Conservation (phyloP, 2,113 vertebrate genomes). For the Capreolus pygargus region DNA sequence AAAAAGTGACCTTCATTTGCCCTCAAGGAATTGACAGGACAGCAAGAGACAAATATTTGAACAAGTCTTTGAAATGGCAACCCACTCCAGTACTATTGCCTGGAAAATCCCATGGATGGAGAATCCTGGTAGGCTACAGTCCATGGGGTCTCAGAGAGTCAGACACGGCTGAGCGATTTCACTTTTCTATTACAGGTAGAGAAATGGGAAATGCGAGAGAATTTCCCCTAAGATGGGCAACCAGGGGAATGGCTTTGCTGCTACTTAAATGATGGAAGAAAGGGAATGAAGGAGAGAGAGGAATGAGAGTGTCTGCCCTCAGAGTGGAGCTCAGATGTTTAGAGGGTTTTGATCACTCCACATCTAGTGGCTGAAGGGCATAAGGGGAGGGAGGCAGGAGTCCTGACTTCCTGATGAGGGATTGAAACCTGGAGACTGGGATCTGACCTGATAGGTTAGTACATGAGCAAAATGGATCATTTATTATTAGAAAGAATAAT, state of each 20-base stretch:
- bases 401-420: neutral
- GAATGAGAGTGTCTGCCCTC: neutral
- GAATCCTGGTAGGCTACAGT: no score
- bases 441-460: neutral
- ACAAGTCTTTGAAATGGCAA: neutral
- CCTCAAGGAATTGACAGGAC: neutral
- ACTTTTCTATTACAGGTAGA: neutral
- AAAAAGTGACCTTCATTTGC: neutral
- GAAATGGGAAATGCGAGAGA: neutral
- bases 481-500: neutral
- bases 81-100: no score
- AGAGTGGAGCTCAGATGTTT: neutral
- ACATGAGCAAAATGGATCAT: neutral
- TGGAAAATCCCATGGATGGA: no score
- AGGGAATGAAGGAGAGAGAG: neutral
- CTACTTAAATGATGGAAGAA: neutral
- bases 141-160: no score
- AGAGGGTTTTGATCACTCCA: neutral
- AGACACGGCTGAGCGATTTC: no score
- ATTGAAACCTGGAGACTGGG: fast-evolving
- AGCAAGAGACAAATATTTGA: neutral
- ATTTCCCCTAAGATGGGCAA: neutral
- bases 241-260: neutral
- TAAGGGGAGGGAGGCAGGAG: neutral
- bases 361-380: neutral